Conservation (phyloP, 2,797 vertebrate genomes). For the Eleutherodactylus coqui region DNA sequence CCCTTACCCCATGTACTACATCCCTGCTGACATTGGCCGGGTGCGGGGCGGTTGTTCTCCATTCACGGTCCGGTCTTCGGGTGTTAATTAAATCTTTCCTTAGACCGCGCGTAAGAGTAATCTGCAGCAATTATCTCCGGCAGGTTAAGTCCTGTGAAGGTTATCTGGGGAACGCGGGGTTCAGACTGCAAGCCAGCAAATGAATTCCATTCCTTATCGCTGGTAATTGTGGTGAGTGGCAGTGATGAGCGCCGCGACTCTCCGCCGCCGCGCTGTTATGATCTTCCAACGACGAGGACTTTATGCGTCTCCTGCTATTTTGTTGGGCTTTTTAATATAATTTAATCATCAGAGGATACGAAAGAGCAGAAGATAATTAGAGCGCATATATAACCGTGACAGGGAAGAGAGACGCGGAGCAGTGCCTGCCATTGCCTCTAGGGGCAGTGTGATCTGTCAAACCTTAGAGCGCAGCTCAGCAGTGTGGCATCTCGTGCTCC, state of each 20-base stretch:
- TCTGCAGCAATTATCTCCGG: slow-evolving; percentile 40
- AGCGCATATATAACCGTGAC: background rate
- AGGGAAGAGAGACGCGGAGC: background rate
- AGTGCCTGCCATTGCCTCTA: background rate
- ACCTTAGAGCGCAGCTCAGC: background rate
- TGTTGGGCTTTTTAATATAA: slow-evolving; percentile 25
- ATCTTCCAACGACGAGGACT: background rate
- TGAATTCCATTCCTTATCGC: slow-evolving; percentile 28
- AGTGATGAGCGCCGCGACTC: background rate
- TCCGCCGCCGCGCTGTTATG: background rate
- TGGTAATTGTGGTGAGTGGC: slow-evolving; percentile 45
- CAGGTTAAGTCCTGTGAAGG: slow-evolving; percentile 29
- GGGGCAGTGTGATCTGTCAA: background rate
- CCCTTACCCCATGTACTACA: no score
- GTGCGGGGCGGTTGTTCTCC: no score
- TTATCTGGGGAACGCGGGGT: slow-evolving; percentile 12
- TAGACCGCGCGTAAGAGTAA: background rate
- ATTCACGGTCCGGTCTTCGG: no score
- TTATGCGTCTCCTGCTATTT: background rate
- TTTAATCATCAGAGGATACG: slow-evolving; percentile 27
- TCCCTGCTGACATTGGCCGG: no score
- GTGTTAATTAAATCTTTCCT: slow-evolving; percentile 42
- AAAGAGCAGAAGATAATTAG: background rate
- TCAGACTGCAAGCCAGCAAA: background rate
- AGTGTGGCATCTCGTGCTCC: background rate